These are phyloP conservation scores for Oreotragus oreotragus DNA, from an alignment of 2,113 vertebrate genomes.

Conservation along the genomic window DNA sequence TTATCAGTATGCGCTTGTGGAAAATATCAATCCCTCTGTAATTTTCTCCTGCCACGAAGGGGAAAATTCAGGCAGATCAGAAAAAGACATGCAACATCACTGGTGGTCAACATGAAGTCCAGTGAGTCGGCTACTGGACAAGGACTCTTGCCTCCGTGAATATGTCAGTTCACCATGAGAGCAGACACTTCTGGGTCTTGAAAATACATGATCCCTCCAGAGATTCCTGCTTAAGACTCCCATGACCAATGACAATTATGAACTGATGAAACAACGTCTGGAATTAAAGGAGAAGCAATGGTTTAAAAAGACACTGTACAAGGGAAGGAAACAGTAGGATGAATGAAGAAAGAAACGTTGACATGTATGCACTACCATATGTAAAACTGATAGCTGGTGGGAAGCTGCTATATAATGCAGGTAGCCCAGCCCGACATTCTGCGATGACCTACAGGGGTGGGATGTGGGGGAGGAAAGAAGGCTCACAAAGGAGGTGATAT, in stretches of 20 bases:
- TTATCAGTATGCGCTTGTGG: background rate
- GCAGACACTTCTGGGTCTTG: background rate
- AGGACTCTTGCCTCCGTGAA: background rate
- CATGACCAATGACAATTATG: background rate
- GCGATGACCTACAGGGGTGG: background rate
- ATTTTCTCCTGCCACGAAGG: background rate
- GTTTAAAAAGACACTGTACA: background rate
- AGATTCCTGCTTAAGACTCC: background rate
- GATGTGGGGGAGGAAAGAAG: background rate
- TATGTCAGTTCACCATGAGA: background rate
- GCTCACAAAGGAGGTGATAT: background rate
- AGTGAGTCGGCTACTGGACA: background rate
- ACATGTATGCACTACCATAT: background rate
- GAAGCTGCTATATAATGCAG: background rate
- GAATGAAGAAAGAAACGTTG: background rate
- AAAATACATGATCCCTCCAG: background rate
- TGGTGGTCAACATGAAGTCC: background rate
- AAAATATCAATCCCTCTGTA: background rate
- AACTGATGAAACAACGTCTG: background rate
- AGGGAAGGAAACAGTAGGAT: background rate
- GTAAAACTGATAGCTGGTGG: background rate
- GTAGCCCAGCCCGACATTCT: background rate
- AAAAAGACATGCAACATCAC: background rate
- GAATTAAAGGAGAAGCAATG: background rate
- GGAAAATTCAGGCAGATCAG: background rate